Base-by-base conservation (phyloP, 2,113 vertebrate species). In the Raja brachyura region DNA sequence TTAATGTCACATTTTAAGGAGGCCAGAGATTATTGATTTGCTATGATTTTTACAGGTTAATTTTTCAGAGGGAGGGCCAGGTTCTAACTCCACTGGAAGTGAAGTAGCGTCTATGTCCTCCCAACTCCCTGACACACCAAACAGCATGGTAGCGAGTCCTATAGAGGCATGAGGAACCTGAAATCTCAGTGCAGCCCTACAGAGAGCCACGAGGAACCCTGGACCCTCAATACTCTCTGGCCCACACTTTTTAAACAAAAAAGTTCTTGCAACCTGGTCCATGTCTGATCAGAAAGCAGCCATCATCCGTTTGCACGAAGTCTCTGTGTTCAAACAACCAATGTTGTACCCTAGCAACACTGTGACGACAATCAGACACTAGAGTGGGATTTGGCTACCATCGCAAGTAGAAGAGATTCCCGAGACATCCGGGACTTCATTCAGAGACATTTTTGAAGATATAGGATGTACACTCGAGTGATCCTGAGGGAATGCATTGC, bases 61-160 rank as follows among this genome's bases (percentile, higher is more conserved):
- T 95, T 99, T 99, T 96, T 99, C 98, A 93, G 98, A 99, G 96
- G 98, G 98, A 94, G 99, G 98, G 93, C 99, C 98, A 9, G 98
- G 98, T 93, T 99, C 98, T 63, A 99, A 99, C 96, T 99, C 98
- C 93, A 99, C 98, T 93, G 99, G 98, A 96, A 99, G 98, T 95
- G 98, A 99, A 96, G 98, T 99, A 94, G 98, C 98, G 56, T 99
- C 99, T 79, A 99, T 99, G 98, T 99, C 98, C 94, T 99, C 98
- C 77, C 98, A 99, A 95, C 98, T 99, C 94, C 98, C 98, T 95
- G 99, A 99, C 94, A 99, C 98, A 93, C 99, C 99, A 74, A 99
- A 99, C 98, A 99, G 98, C 97, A 99, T 99, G 98, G 98, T 99
- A 94, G 98, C 98, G 95, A 99, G 98, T 95, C 99, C 99, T 93